These are phyloP conservation scores for Neelides sp. DNA, from an alignment of 1,140 invertebrate species.

Conservation along the genomic window DNA sequence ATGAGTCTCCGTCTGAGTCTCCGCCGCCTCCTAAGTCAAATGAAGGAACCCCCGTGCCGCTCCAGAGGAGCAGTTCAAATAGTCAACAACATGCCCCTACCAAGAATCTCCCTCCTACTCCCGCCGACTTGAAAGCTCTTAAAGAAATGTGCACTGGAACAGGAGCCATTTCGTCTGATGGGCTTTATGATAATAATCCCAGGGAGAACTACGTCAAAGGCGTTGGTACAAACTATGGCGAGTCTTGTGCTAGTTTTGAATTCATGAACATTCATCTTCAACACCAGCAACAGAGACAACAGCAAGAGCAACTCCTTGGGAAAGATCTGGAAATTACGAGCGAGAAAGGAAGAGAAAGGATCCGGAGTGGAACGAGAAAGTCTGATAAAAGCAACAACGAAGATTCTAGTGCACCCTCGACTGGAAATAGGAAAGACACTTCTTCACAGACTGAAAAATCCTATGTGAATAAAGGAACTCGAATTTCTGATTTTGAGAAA, in stretches of 20 bases:
- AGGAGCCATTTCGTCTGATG: constrained; percentile 9
- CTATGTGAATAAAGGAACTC: constrained; percentile 37
- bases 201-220: background rate
- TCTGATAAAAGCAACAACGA: constrained; percentile 6
- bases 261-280: constrained; percentile 35
- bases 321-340: background rate
- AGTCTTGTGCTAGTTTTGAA: constrained; percentile 51
- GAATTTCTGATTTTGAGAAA: constrained; percentile 48
- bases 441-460: constrained; percentile 47
- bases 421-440: constrained; percentile 46
- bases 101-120: constrained; percentile 19
- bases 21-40: constrained; percentile 47
- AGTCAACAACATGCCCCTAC: constrained; percentile 3
- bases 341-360: constrained; percentile 5
- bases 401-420: constrained; percentile 30
- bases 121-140: constrained; percentile 16
- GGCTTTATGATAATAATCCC: constrained; percentile 20
- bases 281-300: constrained; percentile 3
- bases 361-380: background rate
- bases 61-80: constrained; percentile 3
- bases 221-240: constrained; percentile 36
- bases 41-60: constrained; percentile 4
- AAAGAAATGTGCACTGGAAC: constrained; percentile 17
- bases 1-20: constrained; percentile 48
- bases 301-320: background rate